phyloP scores from a whole-genome alignment of 2,888 invertebrate species.

The Portevinia maculata region DNA sequence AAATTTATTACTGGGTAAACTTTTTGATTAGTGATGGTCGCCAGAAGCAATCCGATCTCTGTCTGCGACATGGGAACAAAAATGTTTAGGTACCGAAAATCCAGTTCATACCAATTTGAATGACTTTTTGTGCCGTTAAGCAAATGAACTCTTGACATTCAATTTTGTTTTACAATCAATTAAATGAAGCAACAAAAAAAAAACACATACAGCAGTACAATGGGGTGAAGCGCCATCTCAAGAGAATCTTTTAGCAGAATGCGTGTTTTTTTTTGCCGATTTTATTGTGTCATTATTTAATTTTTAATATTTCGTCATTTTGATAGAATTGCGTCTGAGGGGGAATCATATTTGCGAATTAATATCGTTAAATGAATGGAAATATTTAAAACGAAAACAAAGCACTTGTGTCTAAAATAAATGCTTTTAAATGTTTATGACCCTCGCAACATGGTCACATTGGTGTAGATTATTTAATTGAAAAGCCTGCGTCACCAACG shows the following conservation, averaged over 20 bases:
- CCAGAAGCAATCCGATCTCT: not conserved
- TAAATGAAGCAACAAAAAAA: not conserved
- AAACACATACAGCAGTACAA: not conserved
- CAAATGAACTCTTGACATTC: conserved; percentile 45
- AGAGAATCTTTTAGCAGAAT: conserved; percentile 13
- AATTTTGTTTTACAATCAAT: conserved; percentile 31
- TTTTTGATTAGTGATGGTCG: not conserved
- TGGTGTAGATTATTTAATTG: too few species aligned
- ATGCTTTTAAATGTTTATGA: not conserved
- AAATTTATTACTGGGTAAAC: conserved; percentile 2
- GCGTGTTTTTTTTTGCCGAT: conserved; percentile 3
- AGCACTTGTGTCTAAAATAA: not conserved
- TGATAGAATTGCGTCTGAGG: not conserved
- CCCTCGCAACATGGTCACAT: conserved; percentile 1
- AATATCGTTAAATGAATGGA: conserved; percentile 18
- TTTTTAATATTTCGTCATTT: conserved; percentile 21
- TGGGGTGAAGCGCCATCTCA: conserved; percentile 9
- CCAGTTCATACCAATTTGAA: conserved; percentile 20
- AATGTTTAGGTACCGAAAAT: not conserved
- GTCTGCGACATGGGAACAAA: too few species aligned
- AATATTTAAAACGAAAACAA: not conserved
- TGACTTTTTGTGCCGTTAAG: not conserved
- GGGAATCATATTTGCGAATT: not conserved
- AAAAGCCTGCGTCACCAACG: too few species aligned
- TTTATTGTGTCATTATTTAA: not conserved